Conservation (phyloP, 64 coral and sea anemone species). For the Porites lutea region DNA sequence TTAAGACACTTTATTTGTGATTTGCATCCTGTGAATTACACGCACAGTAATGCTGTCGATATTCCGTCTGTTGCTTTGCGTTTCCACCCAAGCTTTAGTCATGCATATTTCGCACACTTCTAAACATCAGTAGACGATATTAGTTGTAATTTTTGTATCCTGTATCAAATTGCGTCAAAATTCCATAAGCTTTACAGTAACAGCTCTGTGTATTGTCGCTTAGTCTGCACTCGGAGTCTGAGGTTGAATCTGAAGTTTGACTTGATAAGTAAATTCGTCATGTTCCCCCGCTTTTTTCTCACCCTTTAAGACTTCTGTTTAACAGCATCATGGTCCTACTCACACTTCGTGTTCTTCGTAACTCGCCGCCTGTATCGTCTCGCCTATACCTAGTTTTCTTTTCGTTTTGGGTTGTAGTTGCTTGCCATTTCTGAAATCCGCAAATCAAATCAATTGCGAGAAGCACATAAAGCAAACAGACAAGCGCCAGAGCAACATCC, state of each 20-base stretch:
- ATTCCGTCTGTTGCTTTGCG: too few species aligned
- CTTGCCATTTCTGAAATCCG: slow-evolving; percentile 37
- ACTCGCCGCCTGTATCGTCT: not conserved
- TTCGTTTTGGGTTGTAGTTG: not conserved
- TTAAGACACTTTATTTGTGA: too few species aligned
- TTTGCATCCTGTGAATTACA: too few species aligned
- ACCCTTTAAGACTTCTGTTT: slow-evolving; percentile 35
- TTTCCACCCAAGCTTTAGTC: too few species aligned
- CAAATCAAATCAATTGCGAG: slow-evolving; percentile 27
- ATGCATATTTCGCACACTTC: too few species aligned
- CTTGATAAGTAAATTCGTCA: not conserved
- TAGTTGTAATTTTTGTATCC: too few species aligned
- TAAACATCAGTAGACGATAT: too few species aligned
- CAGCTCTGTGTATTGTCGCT: too few species aligned
- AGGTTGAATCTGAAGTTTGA: not conserved
- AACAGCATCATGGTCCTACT: slow-evolving; percentile 33
- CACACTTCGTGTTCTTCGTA: not conserved
- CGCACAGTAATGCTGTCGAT: too few species aligned
- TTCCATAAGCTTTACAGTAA: not conserved
- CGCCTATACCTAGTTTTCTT: not conserved
- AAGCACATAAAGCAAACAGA: slow-evolving; percentile 14
- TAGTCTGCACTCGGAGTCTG: not conserved
- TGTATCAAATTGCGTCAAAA: not conserved
- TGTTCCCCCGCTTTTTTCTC: not conserved
- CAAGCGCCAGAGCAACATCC: slow-evolving; percentile 4